Conservation (phyloP, 2,797 vertebrate species). For the Australoheros facetus region DNA sequence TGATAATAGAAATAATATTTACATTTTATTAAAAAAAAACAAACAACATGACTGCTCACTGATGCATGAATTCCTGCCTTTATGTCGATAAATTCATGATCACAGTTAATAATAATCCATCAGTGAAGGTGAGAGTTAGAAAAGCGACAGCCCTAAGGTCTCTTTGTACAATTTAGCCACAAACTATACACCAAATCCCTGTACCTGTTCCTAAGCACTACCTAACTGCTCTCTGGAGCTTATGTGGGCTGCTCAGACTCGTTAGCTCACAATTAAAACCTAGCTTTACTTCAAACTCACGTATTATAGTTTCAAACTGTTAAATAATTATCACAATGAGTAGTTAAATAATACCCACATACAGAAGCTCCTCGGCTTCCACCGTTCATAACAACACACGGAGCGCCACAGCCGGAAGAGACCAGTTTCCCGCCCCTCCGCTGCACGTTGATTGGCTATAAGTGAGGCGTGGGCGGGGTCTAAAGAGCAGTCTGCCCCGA, state of each 20-base stretch:
- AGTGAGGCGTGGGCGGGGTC: conserved; percentile 8
- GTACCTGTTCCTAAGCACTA: background rate
- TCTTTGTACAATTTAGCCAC: background rate
- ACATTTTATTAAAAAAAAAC: background rate
- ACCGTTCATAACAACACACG: conserved; percentile 43
- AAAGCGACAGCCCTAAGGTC: background rate
- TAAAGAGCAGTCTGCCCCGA: fast-evolving
- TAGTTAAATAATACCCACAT: background rate
- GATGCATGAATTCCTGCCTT: background rate
- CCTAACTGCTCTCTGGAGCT: background rate
- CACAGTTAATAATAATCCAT: background rate
- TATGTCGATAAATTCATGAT: background rate
- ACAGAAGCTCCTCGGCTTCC: background rate
- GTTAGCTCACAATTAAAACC: background rate
- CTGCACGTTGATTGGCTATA: conserved; percentile 55
- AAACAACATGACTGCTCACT: background rate
- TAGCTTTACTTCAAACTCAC: fast-evolving
- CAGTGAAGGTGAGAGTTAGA: background rate
- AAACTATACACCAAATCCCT: no score
- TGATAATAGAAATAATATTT: background rate
- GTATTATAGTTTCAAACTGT: background rate
- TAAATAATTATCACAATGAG: background rate
- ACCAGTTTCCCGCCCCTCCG: conserved; percentile 48
- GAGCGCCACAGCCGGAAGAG: conserved; percentile 37
- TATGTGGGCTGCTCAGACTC: background rate